Base-by-base conservation (phyloP, 2,888 invertebrate genomes). In the Eupithecia vulgata region DNA sequence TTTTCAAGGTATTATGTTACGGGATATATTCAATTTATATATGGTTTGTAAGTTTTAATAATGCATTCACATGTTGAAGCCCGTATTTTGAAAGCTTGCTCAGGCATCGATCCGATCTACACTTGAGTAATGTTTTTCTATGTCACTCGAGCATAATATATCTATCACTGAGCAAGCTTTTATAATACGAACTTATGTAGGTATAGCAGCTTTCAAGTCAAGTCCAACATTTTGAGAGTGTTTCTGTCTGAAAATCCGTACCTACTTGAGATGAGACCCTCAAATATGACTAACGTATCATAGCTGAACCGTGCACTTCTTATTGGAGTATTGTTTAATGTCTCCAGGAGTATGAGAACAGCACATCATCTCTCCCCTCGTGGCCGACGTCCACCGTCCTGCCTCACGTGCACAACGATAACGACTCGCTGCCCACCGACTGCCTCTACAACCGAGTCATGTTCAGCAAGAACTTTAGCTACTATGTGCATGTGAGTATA, bases 361-460 rank as follows among this genome's bases (percentile, higher is more conserved):
- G 83, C 0, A 90, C 91, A 1, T 90, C 93, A 6, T 81, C 90
- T 0, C 81, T 90, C 0, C 87, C 91, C 0, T 81, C 88, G 30
- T 93, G 92, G 92, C 92, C 92, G n/a, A 90, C 92, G 67, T 90
- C 91, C 3, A 91, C 93, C 0, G 91, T 92, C 67, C 82, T 90
- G 75, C 91, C 93, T 0, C 91, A 90, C 80, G 86, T 90, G 7
- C 81, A 86, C 17, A 94, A 85, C 80, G 94, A 89, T 79, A 94
- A 94, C 83, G 94, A 93, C 85, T 88, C 94, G 5, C 86, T 95
- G 78, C 95, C 96, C 8, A 90, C 93, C 8, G 94, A 95, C 76
- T 96, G 96, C 77, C 91, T 95, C 45, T 97, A 95, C 90, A 97
- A 96, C 86, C 95, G 96, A 76, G 94, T 96, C 73, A 94, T 95